Conservation (phyloP, 2,113 vertebrate genomes). For the Callithrix jacchus region DNA sequence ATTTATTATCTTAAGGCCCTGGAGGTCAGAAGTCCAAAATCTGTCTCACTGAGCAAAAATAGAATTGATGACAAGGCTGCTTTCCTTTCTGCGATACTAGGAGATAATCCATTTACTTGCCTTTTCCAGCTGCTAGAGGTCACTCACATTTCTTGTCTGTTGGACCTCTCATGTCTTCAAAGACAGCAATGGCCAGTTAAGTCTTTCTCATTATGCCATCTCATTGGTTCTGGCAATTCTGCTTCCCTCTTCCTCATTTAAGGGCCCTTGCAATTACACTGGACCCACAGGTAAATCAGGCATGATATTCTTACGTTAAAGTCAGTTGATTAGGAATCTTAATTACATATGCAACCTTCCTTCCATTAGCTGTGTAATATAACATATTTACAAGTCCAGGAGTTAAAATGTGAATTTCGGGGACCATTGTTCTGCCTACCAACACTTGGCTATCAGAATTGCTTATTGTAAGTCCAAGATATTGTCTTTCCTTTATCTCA, state of each 20-base stretch:
- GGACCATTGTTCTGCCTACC: background rate
- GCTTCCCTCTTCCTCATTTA: background rate
- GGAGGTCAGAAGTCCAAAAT: background rate
- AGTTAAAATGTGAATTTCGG: background rate
- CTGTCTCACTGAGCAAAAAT: background rate
- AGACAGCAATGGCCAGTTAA: background rate
- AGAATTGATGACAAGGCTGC: background rate
- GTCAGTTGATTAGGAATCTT: background rate
- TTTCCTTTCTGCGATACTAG: background rate
- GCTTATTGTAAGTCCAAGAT: background rate
- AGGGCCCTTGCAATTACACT: background rate
- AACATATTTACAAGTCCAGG: background rate
- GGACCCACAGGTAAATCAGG: background rate
- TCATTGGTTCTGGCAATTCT: background rate
- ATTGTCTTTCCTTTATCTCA: background rate
- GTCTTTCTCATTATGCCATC: background rate
- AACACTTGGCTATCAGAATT: background rate
- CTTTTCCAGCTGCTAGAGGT: background rate
- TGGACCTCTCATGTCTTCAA: background rate
- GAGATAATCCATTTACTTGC: background rate
- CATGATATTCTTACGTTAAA: background rate
- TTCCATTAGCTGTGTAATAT: background rate
- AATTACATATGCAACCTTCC: background rate
- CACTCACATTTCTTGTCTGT: background rate
- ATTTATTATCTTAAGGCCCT: background rate